Base-by-base conservation (phyloP, 1,140 invertebrate species). In the Drosophila kohkoa region DNA sequence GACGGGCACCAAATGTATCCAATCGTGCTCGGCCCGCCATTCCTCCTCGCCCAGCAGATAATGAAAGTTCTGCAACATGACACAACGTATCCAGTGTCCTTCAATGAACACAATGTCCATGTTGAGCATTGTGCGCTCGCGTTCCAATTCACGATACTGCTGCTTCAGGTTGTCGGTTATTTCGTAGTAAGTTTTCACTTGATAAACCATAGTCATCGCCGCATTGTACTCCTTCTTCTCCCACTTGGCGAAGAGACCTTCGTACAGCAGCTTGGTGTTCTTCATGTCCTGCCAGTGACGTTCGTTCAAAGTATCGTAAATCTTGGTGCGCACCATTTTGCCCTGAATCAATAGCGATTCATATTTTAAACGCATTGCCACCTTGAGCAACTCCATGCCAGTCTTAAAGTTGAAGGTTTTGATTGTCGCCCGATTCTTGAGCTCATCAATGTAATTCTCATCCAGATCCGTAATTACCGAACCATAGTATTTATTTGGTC, bases 21-120 rank as follows among this genome's bases (percentile, higher is more conserved):
- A 92, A 54, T 92, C 92, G 54, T 92, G 11, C 60, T 90, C 79
- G 0, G 74, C 28, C 0, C 92, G 85, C 92, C 92, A 92, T 5
- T 92, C 92, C 54, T 85, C 72, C 20, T 92, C 91, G 0, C 77
- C 92, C 20, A 92, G 65, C 1, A 92, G 49, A 51, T 92, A 92
- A 2, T 92, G 90, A 28, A 92, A 92, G 49, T 92, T 92, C 67
- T 92, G 92, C 43, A 92, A 30, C 87, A 92, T 92, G 0, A 90
- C 87, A 35, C 88, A 83, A 1, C 88, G 82, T 38, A 90, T 88
- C 90, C 88, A 92, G 41, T 92, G 82, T 2, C 87, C 81, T 25
- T 92, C 92, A 13, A 90, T 92, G 6, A 83, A 92, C 25, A 92
- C 88, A 41, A 92, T 92, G 16, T 92, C 83, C 90, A 92, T 92